Evolutionary conservation across 1,140 invertebrate species (phyloP).

Genomic region (Eriocheir sinensis): DNA sequence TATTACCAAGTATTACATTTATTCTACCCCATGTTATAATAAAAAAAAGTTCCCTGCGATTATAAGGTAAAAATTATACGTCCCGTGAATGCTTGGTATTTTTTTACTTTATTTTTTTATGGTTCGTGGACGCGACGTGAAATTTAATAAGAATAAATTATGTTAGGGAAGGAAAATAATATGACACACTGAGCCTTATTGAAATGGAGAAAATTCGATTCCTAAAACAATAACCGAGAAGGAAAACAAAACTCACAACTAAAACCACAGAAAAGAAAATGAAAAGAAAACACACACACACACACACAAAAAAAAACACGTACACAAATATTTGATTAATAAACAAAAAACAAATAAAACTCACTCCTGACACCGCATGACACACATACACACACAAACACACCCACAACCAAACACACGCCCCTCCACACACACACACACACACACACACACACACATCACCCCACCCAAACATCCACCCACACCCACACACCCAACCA

Average conservation of each 20-base stretch:
- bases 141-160: not conserved
- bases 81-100: not conserved
- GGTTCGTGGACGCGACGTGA: not conserved
- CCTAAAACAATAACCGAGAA: not conserved
- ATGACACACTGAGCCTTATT: not conserved
- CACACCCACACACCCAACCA: not conserved
- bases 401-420: not conserved
- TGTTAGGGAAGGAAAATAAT: not conserved
- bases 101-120: not conserved
- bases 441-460: not conserved
- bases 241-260: not conserved
- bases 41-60: not conserved
- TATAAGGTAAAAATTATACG: not conserved
- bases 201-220: not conserved
- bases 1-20: not conserved
- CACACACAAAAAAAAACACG: not conserved
- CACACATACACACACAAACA: not conserved
- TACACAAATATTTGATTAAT: not conserved
- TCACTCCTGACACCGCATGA: not conserved
- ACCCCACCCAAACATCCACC: not conserved
- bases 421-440: not conserved
- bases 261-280: not conserved
- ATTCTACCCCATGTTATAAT: not conserved
- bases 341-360: not conserved
- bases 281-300: not conserved